Evolutionary conservation across 2,113 vertebrate species (phyloP).

Genomic region (Dromaius novaehollandiae): DNA sequence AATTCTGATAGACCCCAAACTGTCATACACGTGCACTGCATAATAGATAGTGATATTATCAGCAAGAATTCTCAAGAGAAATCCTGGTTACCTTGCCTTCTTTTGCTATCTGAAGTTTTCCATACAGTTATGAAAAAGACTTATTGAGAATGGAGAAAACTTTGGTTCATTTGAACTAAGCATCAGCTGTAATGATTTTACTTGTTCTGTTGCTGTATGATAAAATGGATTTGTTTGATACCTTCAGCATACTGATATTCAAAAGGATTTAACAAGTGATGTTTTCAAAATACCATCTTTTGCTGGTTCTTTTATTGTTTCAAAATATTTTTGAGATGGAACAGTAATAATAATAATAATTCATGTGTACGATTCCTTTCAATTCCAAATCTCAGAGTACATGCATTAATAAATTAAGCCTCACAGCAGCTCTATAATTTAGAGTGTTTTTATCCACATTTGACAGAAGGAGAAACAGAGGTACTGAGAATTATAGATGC

Average conservation of each 20-base stretch:
- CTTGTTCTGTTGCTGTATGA: not conserved
- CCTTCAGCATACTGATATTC: not conserved
- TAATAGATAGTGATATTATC: conserved; percentile 3
- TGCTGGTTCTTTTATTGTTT: not conserved
- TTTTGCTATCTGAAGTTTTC: conserved; percentile 48
- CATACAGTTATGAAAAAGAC: conserved; percentile 40
- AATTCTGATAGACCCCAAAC: conserved; percentile 45
- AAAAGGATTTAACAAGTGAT: not conserved
- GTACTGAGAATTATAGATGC: not conserved
- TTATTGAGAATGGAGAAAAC: conserved; percentile 9
- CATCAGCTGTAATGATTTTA: not conserved
- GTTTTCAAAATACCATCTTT: conserved; percentile 25
- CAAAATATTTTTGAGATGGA: conserved; percentile 39
- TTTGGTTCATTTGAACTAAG: not conserved
- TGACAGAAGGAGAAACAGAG: conserved; percentile 43
- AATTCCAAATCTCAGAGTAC: not conserved
- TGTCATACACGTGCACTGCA: conserved; percentile 22
- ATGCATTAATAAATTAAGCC: conserved; percentile 43
- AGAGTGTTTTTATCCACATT: not conserved
- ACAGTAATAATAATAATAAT: conserved; percentile 10
- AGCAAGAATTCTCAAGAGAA: conserved; percentile 40
- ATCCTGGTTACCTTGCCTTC: conserved; percentile 7
- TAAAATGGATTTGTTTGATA: conserved; percentile 9
- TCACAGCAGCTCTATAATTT: conserved; percentile 27
- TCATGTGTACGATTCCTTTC: conserved; percentile 1